phyloP scores from a whole-genome alignment of 2,797 vertebrate species.

The Microtus obscurus region DNA sequence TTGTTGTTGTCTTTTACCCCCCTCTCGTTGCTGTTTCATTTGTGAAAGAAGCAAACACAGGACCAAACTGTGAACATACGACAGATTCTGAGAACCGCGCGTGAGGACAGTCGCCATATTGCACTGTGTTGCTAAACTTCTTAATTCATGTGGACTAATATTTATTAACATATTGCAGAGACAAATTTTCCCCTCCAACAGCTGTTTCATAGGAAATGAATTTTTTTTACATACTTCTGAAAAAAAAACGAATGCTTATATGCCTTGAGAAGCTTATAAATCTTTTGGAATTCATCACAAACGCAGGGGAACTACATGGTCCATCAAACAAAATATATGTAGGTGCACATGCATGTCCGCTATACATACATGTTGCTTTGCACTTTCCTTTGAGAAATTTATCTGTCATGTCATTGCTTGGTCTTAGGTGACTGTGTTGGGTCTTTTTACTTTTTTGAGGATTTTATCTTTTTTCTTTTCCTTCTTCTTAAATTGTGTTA shows the following conservation, averaged over 20 bases:
- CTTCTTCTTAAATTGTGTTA: not conserved
- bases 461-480: not conserved
- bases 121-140: not conserved
- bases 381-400: not conserved
- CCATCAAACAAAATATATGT: not conserved
- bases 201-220: not conserved
- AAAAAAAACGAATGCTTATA: not conserved
- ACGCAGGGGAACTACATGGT: not conserved
- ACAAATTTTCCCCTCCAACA: not conserved
- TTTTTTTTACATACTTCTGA: conserved; percentile 1
- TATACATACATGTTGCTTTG: not conserved
- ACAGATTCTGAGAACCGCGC: not conserved
- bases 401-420: not conserved
- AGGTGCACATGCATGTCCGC: not conserved
- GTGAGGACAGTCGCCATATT: not conserved
- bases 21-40: conserved; percentile 26
- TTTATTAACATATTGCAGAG: not conserved
- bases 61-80: conserved; percentile 40
- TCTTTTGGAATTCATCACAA: conserved; percentile 9
- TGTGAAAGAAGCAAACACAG: conserved; percentile 50
- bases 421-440: not conserved
- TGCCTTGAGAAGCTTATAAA: conserved; percentile 4
- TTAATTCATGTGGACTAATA: not conserved
- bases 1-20: not conserved
- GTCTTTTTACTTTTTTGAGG: not conserved